phyloP scores from a whole-genome alignment of 2,888 invertebrate genomes.

The Eristalis intricaria region DNA sequence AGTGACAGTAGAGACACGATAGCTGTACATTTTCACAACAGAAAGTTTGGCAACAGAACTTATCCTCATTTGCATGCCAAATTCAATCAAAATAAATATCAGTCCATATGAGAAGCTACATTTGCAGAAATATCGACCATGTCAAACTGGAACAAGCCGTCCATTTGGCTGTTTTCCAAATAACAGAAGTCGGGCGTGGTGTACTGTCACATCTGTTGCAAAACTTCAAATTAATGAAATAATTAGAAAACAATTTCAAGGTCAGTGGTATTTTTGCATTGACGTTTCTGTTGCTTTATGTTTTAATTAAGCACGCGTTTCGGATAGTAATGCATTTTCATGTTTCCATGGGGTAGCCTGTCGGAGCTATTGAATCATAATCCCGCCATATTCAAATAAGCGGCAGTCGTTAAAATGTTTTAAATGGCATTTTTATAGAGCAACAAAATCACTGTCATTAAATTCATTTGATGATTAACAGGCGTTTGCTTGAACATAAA shows the following conservation, averaged over 20 bases:
- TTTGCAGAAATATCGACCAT: background rate
- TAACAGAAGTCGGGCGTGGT: background rate
- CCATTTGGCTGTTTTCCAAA: background rate
- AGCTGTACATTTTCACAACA: no score
- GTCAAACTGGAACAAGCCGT: background rate
- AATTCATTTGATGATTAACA: no score
- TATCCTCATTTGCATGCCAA: background rate
- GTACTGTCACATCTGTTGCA: no score
- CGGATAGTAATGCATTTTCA: background rate
- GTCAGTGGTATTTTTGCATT: background rate
- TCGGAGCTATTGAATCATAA: background rate
- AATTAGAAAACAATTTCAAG: background rate
- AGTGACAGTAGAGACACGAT: no score
- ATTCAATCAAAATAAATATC: background rate
- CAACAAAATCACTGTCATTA: background rate
- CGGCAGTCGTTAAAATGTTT: background rate
- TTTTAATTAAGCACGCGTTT: background rate
- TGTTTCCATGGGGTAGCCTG: background rate
- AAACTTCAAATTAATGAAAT: background rate
- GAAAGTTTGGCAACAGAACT: background rate
- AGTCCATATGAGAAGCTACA: background rate
- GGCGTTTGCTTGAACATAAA: no score
- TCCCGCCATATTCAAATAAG: background rate
- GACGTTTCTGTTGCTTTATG: background rate
- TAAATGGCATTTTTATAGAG: background rate